Percentiles rank a stretch among this genome's conserved stretches.
Conservation (phyloP, 1,140 invertebrate genomes). For the Drosophila athabasca region DNA sequence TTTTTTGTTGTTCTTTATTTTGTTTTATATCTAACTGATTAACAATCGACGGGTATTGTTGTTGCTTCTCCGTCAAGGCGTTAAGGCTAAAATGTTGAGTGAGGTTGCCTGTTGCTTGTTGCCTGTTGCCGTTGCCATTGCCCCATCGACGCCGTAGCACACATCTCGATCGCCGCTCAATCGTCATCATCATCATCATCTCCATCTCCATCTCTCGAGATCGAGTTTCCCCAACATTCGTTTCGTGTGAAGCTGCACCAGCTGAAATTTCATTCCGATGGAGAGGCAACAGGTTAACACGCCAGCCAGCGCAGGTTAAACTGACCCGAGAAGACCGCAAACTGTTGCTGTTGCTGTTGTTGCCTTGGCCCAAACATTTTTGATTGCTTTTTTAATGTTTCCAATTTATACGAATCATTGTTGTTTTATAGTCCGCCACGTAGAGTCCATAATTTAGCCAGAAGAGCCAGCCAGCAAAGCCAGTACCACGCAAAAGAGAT, state of each 20-base stretch:
- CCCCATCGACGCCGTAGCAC: constrained; percentile 54
- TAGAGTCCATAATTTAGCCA: constrained; percentile 77
- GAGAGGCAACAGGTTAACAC: constrained; percentile 78
- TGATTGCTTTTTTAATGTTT: constrained; percentile 82
- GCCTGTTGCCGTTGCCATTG: not conserved
- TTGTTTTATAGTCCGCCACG: constrained; percentile 66
- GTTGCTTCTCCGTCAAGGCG: constrained; percentile 70
- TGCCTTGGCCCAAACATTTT: constrained; percentile 77
- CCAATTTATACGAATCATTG: constrained; percentile 82
- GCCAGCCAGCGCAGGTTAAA: constrained; percentile 62
- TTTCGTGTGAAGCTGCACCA: constrained; percentile 55
- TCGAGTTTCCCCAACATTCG: constrained; percentile 23
- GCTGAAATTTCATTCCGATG: constrained; percentile 38
- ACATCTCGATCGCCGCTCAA: constrained; percentile 70
- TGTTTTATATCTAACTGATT: constrained; percentile 82
- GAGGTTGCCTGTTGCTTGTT: constrained; percentile 32
- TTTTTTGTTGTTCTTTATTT: constrained; percentile 62
- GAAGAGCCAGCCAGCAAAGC: constrained; percentile 34
- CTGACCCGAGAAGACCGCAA: constrained; percentile 68
- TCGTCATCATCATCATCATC: constrained; percentile 54
- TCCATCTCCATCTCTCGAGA: not conserved
- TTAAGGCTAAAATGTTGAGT: constrained; percentile 70
- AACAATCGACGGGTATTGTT: constrained; percentile 69
- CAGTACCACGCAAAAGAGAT: constrained; percentile 11
- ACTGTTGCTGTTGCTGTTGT: constrained; percentile 42